These are phyloP conservation scores for Acanthisitta chloris DNA, from an alignment of 2,113 vertebrate species.

Conservation along the genomic window DNA sequence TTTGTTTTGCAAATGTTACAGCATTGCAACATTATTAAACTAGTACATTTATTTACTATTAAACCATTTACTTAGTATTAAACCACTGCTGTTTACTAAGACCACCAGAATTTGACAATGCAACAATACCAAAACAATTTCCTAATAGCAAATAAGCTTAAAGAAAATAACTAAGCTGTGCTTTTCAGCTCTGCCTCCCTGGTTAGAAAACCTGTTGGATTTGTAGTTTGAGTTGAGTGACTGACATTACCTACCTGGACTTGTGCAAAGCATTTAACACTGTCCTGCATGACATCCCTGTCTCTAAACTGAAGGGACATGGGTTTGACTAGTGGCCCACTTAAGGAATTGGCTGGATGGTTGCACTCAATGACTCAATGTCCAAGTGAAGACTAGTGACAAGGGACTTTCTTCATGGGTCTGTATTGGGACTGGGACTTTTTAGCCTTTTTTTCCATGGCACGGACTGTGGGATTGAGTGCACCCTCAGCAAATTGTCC, in stretches of 20 bases:
- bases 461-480: not conserved
- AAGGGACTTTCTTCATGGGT: not conserved
- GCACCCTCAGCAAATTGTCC: not conserved
- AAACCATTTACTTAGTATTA: not conserved
- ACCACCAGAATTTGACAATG: not conserved
- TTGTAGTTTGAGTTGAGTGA: not conserved
- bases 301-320: not conserved
- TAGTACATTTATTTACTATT: not conserved
- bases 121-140: not conserved
- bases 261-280: not conserved
- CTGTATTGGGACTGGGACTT: not conserved
- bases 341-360: not conserved
- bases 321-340: not conserved
- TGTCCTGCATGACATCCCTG: not conserved
- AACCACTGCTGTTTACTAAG: not conserved
- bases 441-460: not conserved
- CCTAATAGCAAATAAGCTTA: not conserved
- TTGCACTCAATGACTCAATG: not conserved
- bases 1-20: not conserved
- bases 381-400: no score
- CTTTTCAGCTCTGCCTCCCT: not conserved
- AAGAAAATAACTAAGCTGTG: not conserved
- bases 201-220: not conserved
- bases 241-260: not conserved
- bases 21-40: not conserved